Base-by-base conservation (phyloP, 2,888 invertebrate species). In the Matsumyia berberina region DNA sequence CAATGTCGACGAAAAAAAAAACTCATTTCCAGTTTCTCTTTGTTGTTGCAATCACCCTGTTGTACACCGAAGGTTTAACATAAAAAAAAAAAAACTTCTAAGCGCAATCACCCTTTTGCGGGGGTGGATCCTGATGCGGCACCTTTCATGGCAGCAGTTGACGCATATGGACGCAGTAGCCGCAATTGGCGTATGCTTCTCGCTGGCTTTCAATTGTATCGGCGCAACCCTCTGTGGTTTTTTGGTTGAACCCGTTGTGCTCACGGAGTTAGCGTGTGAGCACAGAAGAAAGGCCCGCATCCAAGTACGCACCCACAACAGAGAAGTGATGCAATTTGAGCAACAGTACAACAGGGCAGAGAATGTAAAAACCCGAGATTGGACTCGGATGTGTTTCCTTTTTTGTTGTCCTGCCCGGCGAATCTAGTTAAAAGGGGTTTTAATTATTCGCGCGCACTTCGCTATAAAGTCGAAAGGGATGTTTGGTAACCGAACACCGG, bases 241-340 rank as follows among this genome's bases (percentile, higher is more conserved):
- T n/a, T 29, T 17, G 24, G 12, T 9, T 17, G 37, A 69, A 67
- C 4, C 15, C 37, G 35, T 44, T 60, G 15, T 49, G 24, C 42
- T 24, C 60, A 49, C 31, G 39, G 8, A 33, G 53, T 29, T 24
- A 33, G 42, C 19, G 42, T 11, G 31, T 53, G 24, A 33, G 33
- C 64, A 24, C 3, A 5, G n/a, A n/a, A 49, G 19, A 42, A 64
- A 69, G n/a, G 55, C 77, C 60, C 51, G 73, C 62, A 79, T 74
- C 79, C n/a, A 69, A 64, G 64, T 37, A 69, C 79, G 83, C 83
- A 83, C 83, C 79, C 83, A 83, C 83, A 83, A 83, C 83, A 78
- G 74, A 83, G 58, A 57, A 79, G 49, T 64, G 57, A 76, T 77
- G 83, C 78, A 78, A 78, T 78, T 78, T 62, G 67, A 73, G 67